A percentile compares a stretch with the other conserved stretches of the same genome.
Evolutionary conservation across 2,797 vertebrate species (phyloP).

Genomic region (Rousettus madagascariensis): DNA sequence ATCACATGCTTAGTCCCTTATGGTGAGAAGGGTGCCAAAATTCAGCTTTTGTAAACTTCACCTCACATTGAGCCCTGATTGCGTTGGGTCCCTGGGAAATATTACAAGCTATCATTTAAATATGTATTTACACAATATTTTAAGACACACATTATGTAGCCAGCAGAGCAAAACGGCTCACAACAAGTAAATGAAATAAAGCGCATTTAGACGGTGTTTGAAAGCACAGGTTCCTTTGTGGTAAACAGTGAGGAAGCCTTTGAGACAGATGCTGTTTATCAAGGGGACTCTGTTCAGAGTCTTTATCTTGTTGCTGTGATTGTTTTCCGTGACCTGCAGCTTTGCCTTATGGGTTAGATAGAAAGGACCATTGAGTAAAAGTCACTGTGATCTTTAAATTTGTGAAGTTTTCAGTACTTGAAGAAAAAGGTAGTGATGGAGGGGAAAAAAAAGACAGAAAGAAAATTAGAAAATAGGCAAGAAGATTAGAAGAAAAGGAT

Average conservation of each 20-base stretch:
- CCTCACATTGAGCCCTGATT: slow-evolving; percentile 71
- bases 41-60: slow-evolving; percentile 67
- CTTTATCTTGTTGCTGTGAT: neutral
- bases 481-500: neutral
- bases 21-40: slow-evolving; percentile 61
- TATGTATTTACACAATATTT: slow-evolving; percentile 83
- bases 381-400: neutral
- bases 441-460: neutral
- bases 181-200: slow-evolving; percentile 79
- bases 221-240: slow-evolving; percentile 63
- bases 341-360: neutral
- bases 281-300: neutral
- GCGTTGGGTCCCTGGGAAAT: slow-evolving; percentile 75
- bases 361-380: neutral
- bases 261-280: neutral
- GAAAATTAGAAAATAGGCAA: neutral
- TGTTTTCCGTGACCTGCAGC: neutral
- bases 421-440: neutral
- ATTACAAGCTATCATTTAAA: slow-evolving; percentile 78
- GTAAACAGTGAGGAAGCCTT: slow-evolving; percentile 39
- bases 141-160: slow-evolving; percentile 80
- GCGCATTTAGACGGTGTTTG: slow-evolving; percentile 63
- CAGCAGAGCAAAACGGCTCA: slow-evolving; percentile 80
- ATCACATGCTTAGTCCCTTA: slow-evolving; percentile 54
- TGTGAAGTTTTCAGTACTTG: neutral